Percentiles rank a stretch among this genome's conserved stretches.
Conservation (phyloP, 2,797 vertebrate genomes). For the Tragelaphus oryx region DNA sequence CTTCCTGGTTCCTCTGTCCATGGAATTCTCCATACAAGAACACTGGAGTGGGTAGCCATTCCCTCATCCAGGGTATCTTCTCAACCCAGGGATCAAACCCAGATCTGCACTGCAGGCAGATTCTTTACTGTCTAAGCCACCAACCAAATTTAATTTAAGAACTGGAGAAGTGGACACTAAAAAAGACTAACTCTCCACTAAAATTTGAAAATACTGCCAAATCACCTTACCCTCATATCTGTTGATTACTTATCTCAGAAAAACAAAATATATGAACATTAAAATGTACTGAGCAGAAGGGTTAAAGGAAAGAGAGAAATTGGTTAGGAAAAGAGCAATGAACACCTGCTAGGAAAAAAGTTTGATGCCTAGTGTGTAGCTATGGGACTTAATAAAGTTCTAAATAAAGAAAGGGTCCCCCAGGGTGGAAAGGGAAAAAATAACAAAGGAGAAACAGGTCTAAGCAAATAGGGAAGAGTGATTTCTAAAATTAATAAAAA, state of each 20-base stretch:
- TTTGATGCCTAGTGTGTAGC: background rate
- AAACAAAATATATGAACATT: background rate
- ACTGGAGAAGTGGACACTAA: background rate
- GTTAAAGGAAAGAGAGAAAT: background rate
- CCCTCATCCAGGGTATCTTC: background rate
- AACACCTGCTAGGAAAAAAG: background rate
- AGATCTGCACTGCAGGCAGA: background rate
- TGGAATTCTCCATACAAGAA: background rate
- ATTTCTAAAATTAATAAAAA: background rate
- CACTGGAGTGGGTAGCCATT: background rate
- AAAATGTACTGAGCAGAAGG: background rate
- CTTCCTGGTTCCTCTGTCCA: background rate
- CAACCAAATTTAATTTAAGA: background rate
- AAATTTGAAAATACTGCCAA: conserved; percentile 22
- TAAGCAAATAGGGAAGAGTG: background rate
- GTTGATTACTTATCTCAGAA: conserved; percentile 10
- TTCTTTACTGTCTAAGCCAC: background rate
- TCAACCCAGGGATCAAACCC: background rate
- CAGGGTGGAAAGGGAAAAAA: background rate
- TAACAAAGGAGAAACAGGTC: background rate
- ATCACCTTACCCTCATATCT: background rate
- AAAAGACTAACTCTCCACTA: background rate
- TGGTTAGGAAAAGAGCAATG: background rate
- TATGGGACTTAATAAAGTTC: background rate
- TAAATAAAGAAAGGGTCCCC: background rate